Conservation (phyloP, 1,140 invertebrate genomes). For the Dryas iulia region DNA sequence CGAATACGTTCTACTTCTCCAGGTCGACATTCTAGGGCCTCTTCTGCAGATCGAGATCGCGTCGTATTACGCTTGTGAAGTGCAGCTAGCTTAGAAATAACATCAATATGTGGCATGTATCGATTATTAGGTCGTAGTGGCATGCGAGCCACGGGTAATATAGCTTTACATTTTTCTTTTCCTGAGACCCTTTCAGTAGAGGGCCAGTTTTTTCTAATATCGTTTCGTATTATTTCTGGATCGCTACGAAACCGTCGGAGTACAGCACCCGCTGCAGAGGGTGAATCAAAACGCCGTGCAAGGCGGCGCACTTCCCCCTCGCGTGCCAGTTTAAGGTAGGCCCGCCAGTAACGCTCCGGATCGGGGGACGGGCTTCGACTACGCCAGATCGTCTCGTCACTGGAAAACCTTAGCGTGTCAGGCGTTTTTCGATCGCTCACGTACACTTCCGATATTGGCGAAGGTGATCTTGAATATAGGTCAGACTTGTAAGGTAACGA, state of each 20-base stretch:
- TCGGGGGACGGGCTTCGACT: slow-evolving; percentile 85
- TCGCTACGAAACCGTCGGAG: slow-evolving; percentile 87
- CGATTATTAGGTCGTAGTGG: slow-evolving; percentile 85
- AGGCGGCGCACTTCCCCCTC: slow-evolving; percentile 88
- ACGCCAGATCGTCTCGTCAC: slow-evolving; percentile 83
- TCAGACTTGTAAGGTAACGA: slow-evolving; percentile 64
- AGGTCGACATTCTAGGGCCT: slow-evolving; percentile 80
- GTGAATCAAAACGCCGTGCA: slow-evolving; percentile 86
- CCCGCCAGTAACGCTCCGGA: slow-evolving; percentile 85
- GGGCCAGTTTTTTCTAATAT: slow-evolving; percentile 74
- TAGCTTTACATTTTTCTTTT: slow-evolving; percentile 72
- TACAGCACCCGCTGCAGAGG: slow-evolving; percentile 64
- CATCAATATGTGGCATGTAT: slow-evolving; percentile 92
- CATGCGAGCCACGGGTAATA: slow-evolving; percentile 83
- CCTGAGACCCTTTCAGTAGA: slow-evolving; percentile 67
- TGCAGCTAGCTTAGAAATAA: slow-evolving; percentile 90
- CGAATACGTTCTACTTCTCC: slow-evolving; percentile 86
- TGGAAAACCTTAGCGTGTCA: slow-evolving; percentile 80
- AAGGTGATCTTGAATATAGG: slow-evolving; percentile 66
- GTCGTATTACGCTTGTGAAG: slow-evolving; percentile 81
- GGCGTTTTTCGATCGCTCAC: slow-evolving; percentile 64
- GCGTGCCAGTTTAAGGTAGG: slow-evolving; percentile 85
- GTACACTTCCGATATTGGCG: slow-evolving; percentile 65
- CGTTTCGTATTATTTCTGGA: slow-evolving; percentile 85
- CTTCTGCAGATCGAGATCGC: slow-evolving; percentile 61